A percentile compares a stretch with the other conserved stretches of the same genome.
Conservation (phyloP, 2,888 invertebrate species). For the Phlogophora meticulosa region DNA sequence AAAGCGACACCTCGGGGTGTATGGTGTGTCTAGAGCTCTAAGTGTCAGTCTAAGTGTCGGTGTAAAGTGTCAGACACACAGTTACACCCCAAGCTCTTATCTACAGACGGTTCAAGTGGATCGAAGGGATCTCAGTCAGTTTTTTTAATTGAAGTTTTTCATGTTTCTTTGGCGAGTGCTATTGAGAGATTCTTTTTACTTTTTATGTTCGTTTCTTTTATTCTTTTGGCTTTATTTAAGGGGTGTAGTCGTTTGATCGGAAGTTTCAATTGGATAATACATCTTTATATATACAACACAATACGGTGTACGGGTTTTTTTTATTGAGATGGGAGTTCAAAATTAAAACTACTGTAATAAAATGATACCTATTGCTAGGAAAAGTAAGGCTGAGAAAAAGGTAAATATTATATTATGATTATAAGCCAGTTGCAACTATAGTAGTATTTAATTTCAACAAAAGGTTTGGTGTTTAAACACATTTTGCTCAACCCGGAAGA, state of each 20-base stretch:
- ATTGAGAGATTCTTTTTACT: constrained; percentile 36
- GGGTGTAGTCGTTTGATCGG: constrained; percentile 1
- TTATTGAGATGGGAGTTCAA: neutral
- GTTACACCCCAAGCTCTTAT: constrained; percentile 58
- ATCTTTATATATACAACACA: neutral
- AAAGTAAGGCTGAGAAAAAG: too few relatives aligned
- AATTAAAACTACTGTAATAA: neutral
- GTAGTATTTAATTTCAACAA: too few relatives aligned
- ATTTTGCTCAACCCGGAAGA: too few relatives aligned
- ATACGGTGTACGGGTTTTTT: neutral
- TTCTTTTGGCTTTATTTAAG: constrained; percentile 34
- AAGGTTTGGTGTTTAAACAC: too few relatives aligned
- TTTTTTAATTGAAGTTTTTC: constrained; percentile 64
- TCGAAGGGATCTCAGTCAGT: constrained; percentile 51
- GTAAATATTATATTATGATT: too few relatives aligned
- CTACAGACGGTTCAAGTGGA: constrained; percentile 59
- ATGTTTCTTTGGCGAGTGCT: constrained; percentile 41
- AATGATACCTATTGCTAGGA: neutral
- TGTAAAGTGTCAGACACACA: constrained; percentile 58
- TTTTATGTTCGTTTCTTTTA: constrained; percentile 35
- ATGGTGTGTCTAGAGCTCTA: constrained; percentile 52
- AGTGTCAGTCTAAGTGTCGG: constrained; percentile 56
- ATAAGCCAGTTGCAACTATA: too few relatives aligned
- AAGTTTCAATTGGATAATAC: constrained; percentile 37
- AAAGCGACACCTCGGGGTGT: constrained; percentile 46